A percentile compares a stretch with the other conserved stretches of the same genome.
These are phyloP conservation scores for Aphelenchoides fujianensis DNA, from an alignment of 1,140 invertebrate species.

Conservation along the genomic window DNA sequence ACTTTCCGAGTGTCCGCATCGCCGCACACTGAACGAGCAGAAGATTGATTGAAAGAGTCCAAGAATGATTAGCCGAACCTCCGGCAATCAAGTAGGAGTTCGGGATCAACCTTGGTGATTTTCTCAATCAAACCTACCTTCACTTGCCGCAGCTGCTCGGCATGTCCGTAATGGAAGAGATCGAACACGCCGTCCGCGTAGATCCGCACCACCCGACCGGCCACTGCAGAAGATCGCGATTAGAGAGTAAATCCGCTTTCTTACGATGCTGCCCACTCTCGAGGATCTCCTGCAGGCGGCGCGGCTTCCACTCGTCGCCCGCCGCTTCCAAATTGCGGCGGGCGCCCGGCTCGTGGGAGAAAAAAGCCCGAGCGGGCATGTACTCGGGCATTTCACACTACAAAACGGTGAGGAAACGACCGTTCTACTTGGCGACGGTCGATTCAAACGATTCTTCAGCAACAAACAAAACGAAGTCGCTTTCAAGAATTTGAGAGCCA, in stretches of 20 bases:
- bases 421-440: too few relatives aligned
- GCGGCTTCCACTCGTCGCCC: slow-evolving; percentile 19
- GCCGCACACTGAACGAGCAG: slow-evolving; percentile 27
- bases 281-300: slow-evolving; percentile 13
- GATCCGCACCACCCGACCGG: slow-evolving; percentile 62
- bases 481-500: too few relatives aligned
- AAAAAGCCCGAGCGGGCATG: too few relatives aligned
- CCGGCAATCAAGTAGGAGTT: slow-evolving; percentile 96
- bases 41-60: background rate
- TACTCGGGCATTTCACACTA: too few relatives aligned
- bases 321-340: background rate
- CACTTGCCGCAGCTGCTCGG: slow-evolving; percentile 90
- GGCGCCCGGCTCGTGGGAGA: slow-evolving; percentile 11
- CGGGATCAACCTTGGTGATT: too few relatives aligned
- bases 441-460: too few relatives aligned
- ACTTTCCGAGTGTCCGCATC: slow-evolving; percentile 27
- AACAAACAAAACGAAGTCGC: too few relatives aligned
- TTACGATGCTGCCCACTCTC: background rate
- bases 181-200: slow-evolving; percentile 67
- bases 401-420: too few relatives aligned
- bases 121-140: too few relatives aligned
- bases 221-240: too few relatives aligned
- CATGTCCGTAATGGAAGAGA: slow-evolving; percentile 78
- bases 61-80: slow-evolving; percentile 66
- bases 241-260: too few relatives aligned